phyloP scores from a whole-genome alignment of 1,140 invertebrate species.

The Druon quercuslanigerum region DNA sequence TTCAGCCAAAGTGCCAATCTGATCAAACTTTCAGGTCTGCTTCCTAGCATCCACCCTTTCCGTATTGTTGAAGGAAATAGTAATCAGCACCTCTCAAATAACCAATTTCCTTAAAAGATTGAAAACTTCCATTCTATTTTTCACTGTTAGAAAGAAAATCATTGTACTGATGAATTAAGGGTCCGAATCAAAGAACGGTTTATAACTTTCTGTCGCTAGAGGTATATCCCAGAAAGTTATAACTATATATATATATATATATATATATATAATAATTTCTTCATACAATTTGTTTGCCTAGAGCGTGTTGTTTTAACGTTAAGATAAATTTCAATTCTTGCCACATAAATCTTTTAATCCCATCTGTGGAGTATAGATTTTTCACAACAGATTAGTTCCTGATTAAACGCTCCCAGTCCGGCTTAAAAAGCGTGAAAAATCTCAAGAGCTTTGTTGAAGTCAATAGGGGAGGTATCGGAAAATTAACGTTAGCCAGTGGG shows the following conservation, averaged over 20 bases:
- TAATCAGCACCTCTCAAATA: not conserved
- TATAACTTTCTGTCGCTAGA: too few species aligned
- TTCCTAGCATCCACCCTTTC: not conserved
- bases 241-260: too few species aligned
- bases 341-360: too few species aligned
- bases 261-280: too few species aligned
- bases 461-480: constrained; percentile 10
- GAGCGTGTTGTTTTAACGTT: too few species aligned
- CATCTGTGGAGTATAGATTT: not conserved
- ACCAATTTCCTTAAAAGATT: not conserved
- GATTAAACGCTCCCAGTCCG: not conserved
- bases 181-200: too few species aligned
- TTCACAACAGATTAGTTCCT: not conserved
- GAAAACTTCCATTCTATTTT: not conserved
- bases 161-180: too few species aligned
- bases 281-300: too few species aligned
- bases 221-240: too few species aligned
- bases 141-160: too few species aligned
- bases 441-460: not conserved
- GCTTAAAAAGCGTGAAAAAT: constrained; percentile 7
- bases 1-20: constrained; percentile 21
- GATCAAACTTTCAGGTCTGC: constrained; percentile 22
- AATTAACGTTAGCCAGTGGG: not conserved
- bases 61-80: constrained; percentile 22
- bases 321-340: too few species aligned